A percentile compares a stretch with the other conserved stretches of the same genome.
phyloP scores from a whole-genome alignment of 2,113 vertebrate genomes.

The Crocuta crocuta region DNA sequence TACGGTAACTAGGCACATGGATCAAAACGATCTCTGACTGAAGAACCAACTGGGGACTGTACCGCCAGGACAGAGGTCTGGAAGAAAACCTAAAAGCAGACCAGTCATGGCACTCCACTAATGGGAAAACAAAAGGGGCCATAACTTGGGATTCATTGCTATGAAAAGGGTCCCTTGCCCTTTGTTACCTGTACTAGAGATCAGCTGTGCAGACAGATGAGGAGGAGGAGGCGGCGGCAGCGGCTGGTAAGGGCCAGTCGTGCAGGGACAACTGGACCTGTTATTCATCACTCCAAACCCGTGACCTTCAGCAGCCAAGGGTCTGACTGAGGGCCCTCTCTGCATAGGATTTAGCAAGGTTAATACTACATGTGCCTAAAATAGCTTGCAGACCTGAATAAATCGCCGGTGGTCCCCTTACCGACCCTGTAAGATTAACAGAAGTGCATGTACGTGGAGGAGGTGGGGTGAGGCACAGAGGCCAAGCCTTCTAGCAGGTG shows the following conservation, averaged over 20 bases:
- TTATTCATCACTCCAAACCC: background rate
- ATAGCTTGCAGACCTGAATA: background rate
- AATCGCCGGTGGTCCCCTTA: background rate
- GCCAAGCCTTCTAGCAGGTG: no score
- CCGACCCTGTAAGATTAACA: background rate
- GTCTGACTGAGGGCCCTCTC: background rate
- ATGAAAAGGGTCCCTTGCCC: background rate
- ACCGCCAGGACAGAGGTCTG: background rate
- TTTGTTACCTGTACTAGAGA: background rate
- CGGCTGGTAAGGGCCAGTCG: no score
- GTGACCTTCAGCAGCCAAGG: background rate
- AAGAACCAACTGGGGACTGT: fast-evolving
- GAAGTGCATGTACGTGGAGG: fast-evolving
- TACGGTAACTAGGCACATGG: background rate
- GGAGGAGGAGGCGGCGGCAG: no score
- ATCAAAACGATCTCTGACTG: background rate
- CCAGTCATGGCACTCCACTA: background rate
- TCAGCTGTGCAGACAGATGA: background rate
- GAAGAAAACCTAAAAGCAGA: background rate
- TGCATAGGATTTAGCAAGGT: background rate
- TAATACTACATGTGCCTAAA: background rate
- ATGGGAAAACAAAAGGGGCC: background rate
- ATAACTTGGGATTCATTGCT: background rate
- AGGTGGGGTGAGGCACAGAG: fast-evolving
- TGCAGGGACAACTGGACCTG: background rate